Conservation (phyloP, 2,888 invertebrate species). For the Aporophyla nigra region DNA sequence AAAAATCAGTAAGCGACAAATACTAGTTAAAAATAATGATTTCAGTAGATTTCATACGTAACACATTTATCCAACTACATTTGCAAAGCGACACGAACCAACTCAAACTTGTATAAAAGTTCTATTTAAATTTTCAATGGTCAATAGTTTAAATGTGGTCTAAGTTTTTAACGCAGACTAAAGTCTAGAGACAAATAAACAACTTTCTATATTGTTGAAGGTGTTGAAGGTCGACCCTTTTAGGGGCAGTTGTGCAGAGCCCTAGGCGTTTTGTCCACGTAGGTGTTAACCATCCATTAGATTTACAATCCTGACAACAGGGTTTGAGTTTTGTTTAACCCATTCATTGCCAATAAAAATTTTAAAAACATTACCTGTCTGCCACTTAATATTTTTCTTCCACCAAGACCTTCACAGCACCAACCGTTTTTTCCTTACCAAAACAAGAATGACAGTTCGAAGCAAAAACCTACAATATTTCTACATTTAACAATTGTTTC, state of each 20-base stretch:
- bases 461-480: too few species aligned
- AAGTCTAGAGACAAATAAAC: constrained; percentile 12
- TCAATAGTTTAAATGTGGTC: constrained; percentile 15
- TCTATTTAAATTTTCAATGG: background rate
- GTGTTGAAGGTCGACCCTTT: constrained; percentile 41
- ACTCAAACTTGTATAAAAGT: background rate
- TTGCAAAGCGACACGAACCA: background rate
- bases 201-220: constrained; percentile 30
- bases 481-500: too few species aligned
- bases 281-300: constrained; percentile 5
- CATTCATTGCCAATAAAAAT: too few species aligned
- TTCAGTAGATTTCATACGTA: background rate
- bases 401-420: too few species aligned
- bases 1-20: too few species aligned
- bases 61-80: background rate
- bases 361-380: too few species aligned
- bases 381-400: too few species aligned
- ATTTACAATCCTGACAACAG: background rate
- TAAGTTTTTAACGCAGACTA: constrained; percentile 1
- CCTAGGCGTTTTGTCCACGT: constrained; percentile 9
- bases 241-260: constrained; percentile 24
- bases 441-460: too few species aligned
- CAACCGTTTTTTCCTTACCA: too few species aligned
- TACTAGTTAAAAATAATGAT: too few species aligned
- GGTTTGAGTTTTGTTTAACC: background rate